phyloP scores from a whole-genome alignment of 2,888 invertebrate genomes.

The Drosophila vallismaia region DNA sequence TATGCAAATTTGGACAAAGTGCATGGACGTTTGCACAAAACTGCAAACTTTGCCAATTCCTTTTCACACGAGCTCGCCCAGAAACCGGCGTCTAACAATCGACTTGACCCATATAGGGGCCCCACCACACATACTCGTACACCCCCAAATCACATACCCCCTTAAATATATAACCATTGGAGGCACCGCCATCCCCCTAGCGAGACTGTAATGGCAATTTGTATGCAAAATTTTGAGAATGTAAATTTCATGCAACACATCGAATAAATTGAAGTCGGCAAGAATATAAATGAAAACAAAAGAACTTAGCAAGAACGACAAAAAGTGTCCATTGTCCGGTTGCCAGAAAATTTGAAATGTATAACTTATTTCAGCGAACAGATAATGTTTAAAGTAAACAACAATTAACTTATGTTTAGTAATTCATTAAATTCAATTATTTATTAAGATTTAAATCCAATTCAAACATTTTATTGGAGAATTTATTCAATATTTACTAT shows the following conservation, averaged over 20 bases:
- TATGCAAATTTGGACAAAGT: slow-evolving; percentile 58
- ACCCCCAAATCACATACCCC: background rate
- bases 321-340: slow-evolving; percentile 42
- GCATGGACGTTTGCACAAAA: slow-evolving; percentile 59
- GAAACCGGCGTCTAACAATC: slow-evolving; percentile 51
- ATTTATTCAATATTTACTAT: no score
- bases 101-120: slow-evolving; percentile 67
- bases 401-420: no score
- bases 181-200: slow-evolving; percentile 1
- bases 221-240: slow-evolving; percentile 70
- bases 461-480: no score
- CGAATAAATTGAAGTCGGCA: slow-evolving; percentile 64
- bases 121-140: slow-evolving; percentile 14
- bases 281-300: slow-evolving; percentile 43
- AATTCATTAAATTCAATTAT: no score
- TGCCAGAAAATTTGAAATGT: slow-evolving; percentile 32
- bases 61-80: slow-evolving; percentile 21
- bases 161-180: background rate
- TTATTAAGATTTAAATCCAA: no score
- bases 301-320: slow-evolving; percentile 24
- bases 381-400: no score
- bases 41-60: slow-evolving; percentile 41
- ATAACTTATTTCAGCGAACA: slow-evolving; percentile 10
- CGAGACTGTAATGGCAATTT: slow-evolving; percentile 63
- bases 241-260: slow-evolving; percentile 65